phyloP scores from a whole-genome alignment of 2,797 vertebrate genomes.

The Lemur catta region DNA sequence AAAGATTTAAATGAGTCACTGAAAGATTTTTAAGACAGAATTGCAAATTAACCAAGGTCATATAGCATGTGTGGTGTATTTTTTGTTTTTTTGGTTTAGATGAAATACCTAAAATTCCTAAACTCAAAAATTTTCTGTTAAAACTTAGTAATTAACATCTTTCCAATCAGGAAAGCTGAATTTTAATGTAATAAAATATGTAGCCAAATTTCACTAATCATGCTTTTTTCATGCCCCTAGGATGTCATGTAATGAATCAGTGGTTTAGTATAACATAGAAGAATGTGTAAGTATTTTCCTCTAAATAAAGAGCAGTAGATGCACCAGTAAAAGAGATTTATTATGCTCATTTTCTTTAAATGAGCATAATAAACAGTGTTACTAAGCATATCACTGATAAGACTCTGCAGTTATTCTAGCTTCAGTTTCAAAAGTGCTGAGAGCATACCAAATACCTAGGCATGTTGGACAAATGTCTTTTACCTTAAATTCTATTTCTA shows the following conservation, averaged over 20 bases:
- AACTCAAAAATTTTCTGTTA: constrained; percentile 3
- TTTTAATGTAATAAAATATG: constrained; percentile 8
- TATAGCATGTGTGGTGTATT: neutral
- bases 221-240: neutral
- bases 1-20: constrained; percentile 58
- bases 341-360: neutral
- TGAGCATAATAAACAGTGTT: neutral
- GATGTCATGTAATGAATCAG: neutral
- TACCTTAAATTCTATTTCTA: constrained; percentile 28
- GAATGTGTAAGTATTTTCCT: neutral
- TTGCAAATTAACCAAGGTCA: constrained; percentile 48
- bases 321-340: neutral
- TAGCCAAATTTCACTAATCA: neutral
- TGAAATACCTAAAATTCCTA: constrained; percentile 1
- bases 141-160: neutral
- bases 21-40: constrained; percentile 48
- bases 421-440: neutral
- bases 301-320: neutral
- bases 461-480: neutral
- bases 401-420: neutral
- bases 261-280: neutral
- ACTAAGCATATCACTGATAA: neutral
- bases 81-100: neutral
- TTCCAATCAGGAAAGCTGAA: neutral
- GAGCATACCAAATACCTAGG: neutral